Evolutionary conservation across 1,140 invertebrate genomes (phyloP), one percentile per base, ranked within the genome.

Genomic region (Archivesica marissinica): DNA sequence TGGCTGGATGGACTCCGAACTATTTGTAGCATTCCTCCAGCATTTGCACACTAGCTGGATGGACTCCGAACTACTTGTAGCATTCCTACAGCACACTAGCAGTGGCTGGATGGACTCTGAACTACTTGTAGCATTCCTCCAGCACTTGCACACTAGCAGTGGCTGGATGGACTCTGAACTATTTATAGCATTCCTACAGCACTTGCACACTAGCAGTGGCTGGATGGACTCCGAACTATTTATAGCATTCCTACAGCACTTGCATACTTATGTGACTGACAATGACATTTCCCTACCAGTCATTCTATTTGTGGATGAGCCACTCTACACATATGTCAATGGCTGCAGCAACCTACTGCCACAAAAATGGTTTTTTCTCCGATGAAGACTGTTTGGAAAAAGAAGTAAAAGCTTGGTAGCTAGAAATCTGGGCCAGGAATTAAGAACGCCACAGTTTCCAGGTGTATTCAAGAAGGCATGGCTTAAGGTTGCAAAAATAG

Each of bases 261-360:
- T 77, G 17, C 2, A 28, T 38, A 1, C 13, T 23, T 56, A 33
- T 38, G 33, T 78, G 15, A 9, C 15, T 9, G 38, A 59, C 9
- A 9, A 25, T 3, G 6, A 9, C 6, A 59, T 78, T 13, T 15
- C 44, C 30, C 44, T 33, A n/a, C 81, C 81, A 2, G 70, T 84
- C 30, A 30, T 85, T 30, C 20, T 85, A 0, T 47, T 52, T 52
- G 56, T 85, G 0, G 74, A 85, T 70, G 83, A n/a, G 84, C 2
- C 84, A 86, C 35, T 25, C 13, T 1, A 86, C 75, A 6, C 84
- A 79, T 39, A 44, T 78, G 38, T 79, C 74, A 13, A 44, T 78
- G 3, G 25, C n/a, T 28, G 59, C 74, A 2, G 3, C 39, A 6
- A 30, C 1, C 28, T 77, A 66, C 13, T 85, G 64, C 25, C 1